Base-by-base conservation (phyloP, 1,140 invertebrate species). In the Temnothorax curvispinosus region DNA sequence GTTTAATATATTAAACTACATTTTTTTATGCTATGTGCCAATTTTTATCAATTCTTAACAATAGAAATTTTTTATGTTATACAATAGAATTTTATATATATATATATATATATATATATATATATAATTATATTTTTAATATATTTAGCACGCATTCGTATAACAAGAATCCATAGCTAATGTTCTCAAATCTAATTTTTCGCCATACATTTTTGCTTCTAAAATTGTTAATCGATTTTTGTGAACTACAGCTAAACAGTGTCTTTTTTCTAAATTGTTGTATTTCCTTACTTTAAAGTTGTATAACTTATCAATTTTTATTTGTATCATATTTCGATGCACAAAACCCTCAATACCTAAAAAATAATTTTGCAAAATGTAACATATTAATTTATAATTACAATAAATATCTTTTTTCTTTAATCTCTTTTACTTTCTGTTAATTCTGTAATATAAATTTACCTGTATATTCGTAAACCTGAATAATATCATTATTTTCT, bases 171-270 rank as follows among this genome's bases (percentile, higher is more conserved):
- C 3, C 7, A 4, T 44, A 35, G 2, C 9, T 41, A 93, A 64
- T 27, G 89, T 21, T 41, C 82, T 89, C 35, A 92, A 85, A 44
- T 94, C 91, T 6, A 94, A 78, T 91, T 89, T 94, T 44, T 94
- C 94, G 11, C 95, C 95, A 62, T 93, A 85, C 95, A 95, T 96
- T 78, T 94, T 81, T n/a, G 95, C 94, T 87, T 95, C 89, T 7
- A 96, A 71, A 44, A 96, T 90, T 41, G 78, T 93, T 35, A 96
- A 71, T 87, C 81, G 90, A 77, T 95, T 94, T 7, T 75, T 87
- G 6, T 89, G 7, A 18, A 93, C 35, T 4, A 80, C 64, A 13
- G 88, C 90, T 4, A 94, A 38, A 2, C 82, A 93, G 56, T 93
- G 80, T 74, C 65, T 88, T 27, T 90, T 91, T 6, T 87, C 77